Percentiles rank a stretch among this genome's conserved stretches.
Conservation (phyloP, 2,797 vertebrate species). For the Gobionotothen gibberifrons region DNA sequence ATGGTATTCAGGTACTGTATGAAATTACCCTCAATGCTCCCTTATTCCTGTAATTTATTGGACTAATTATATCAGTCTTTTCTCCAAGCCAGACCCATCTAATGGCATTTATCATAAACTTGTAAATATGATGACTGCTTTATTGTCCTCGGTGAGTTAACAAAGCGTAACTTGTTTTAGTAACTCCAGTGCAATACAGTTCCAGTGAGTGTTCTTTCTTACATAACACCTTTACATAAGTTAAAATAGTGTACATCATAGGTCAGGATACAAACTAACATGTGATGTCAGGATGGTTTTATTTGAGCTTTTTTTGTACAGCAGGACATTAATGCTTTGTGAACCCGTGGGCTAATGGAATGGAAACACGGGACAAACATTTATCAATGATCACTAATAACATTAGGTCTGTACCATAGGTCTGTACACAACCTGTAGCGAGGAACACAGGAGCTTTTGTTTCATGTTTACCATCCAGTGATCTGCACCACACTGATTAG, state of each 20-base stretch:
- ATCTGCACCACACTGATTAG: constrained; percentile 71
- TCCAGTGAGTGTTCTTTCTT: neutral
- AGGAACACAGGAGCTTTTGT: constrained; percentile 52
- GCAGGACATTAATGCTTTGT: constrained; percentile 1
- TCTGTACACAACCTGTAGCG: constrained; percentile 28
- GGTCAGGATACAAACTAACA: neutral
- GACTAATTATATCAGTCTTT: neutral
- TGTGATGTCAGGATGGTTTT: constrained; percentile 2
- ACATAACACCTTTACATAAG: neutral
- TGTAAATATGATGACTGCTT: neutral
- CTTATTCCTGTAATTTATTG: neutral
- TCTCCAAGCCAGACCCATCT: neutral
- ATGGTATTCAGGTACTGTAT: neutral
- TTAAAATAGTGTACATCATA: neutral
- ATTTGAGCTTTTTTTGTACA: neutral
- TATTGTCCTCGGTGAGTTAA: neutral
- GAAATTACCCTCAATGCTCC: neutral
- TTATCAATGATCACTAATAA: constrained; percentile 36
- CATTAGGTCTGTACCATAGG: constrained; percentile 21
- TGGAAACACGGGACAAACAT: neutral
- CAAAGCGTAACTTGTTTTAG: neutral
- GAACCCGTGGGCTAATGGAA: neutral
- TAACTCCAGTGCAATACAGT: neutral
- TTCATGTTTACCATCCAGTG: constrained; percentile 57
- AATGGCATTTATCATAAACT: constrained; percentile 1